Evolutionary conservation across 1,140 invertebrate species (phyloP), one percentile per base, ranked within the genome.

Genomic region (Caenorhabditis inopinata): DNA sequence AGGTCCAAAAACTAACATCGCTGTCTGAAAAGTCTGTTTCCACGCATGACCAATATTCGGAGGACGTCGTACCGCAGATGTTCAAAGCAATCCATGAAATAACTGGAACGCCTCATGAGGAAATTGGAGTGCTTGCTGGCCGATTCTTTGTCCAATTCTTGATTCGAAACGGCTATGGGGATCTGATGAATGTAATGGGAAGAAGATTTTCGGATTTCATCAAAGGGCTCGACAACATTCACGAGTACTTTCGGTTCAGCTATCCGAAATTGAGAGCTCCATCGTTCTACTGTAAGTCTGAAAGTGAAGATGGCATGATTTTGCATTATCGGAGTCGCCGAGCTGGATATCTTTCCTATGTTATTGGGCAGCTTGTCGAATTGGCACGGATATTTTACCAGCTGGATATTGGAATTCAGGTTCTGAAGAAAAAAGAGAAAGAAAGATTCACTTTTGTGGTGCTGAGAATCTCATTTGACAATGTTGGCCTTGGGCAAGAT

Each of bases 181-280:
- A 80, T 48, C 45, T 80, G 45, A 80, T 80, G 79, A 73, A 76
- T 32, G 79, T 80, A 14, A 80, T 80, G 79, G 79, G 79, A 74
- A 32, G 79, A 58, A 38, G 73, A 51, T 80, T 80, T 35, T 75
- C 68, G 16, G 79, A 80, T 46, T 80, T 80, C 49, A 73, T 80
- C 14, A 80, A 80, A 53, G 79, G 79, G 53, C 49, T 80, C 9
- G 79, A 80, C 29, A 80, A 80, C 21, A 75, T 80, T 53, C 79
- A 80, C 29, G 79, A 80, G 23, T 80, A 80, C 49, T 80, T 80
- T 51, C 42, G 79, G 45, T 80, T 80, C 74, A 80, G 79, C 76
- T 80, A 80, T 53, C 79, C 79, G 4, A 80, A 80, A 45, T 29
- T 80, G 23, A 62, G 73, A 45, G 38, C 79, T 35, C 79, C 79